Evolutionary conservation across 2,797 vertebrate genomes (phyloP).

Genomic region (Serranus cabrilla): DNA sequence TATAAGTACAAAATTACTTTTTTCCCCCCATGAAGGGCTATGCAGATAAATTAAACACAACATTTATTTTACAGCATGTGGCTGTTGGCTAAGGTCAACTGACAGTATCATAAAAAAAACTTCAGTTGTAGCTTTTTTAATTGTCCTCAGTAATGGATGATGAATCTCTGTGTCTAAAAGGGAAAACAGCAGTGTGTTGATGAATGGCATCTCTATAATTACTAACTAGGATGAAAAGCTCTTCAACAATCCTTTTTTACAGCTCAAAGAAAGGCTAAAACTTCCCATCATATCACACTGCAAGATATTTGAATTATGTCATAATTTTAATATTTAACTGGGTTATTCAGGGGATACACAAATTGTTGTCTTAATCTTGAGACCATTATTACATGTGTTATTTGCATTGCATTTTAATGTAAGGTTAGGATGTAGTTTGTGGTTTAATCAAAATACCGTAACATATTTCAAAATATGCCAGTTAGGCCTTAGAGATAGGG

Average conservation of each 20-base stretch:
- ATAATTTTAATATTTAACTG: too few species aligned
- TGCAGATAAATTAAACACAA: too few species aligned
- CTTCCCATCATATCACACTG: not conserved
- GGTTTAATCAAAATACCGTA: too few species aligned
- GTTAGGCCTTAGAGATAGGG: too few species aligned
- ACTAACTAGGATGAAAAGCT: not conserved
- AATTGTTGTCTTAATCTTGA: too few species aligned
- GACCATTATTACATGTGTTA: too few species aligned
- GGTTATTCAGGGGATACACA: too few species aligned
- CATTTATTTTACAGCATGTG: not conserved
- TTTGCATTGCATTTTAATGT: too few species aligned
- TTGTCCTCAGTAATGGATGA: not conserved
- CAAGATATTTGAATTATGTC: too few species aligned
- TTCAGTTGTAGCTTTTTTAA: not conserved
- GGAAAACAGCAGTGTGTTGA: not conserved
- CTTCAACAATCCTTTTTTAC: not conserved
- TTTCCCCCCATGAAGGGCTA: not conserved
- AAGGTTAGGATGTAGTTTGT: too few species aligned
- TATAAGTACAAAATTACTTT: not conserved
- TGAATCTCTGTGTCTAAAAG: not conserved
- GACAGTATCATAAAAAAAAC: not conserved
- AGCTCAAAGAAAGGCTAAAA: constrained; percentile 2
- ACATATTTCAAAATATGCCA: too few species aligned
- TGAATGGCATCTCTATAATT: not conserved
- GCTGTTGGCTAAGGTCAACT: not conserved